A percentile compares a stretch with the other conserved stretches of the same genome.
Evolutionary conservation across 2,888 invertebrate species (phyloP).

Genomic region (Cyrtodaria siliqua): DNA sequence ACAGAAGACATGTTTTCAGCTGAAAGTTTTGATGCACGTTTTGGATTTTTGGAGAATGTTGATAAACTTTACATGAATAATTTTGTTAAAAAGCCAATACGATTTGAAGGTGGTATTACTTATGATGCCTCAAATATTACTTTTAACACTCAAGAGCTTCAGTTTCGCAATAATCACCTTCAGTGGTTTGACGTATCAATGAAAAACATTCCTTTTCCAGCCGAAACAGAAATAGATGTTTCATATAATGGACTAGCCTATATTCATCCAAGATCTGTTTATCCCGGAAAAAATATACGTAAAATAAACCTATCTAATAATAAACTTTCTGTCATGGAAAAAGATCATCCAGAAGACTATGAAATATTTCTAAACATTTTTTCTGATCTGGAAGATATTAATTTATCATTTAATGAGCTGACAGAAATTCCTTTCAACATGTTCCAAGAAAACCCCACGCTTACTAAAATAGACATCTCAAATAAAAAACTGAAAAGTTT

Average conservation of each 20-base stretch:
- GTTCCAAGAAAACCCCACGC: no score
- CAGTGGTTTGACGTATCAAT: conserved; percentile 1
- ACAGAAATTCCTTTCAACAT: no score
- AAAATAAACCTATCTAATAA: neutral
- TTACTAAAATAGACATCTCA: no score
- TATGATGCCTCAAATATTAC: neutral
- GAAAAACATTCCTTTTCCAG: conserved; percentile 4
- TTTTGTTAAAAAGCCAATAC: neutral
- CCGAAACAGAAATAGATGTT: conserved; percentile 5
- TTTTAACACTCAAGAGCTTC: neutral
- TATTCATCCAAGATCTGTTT: neutral
- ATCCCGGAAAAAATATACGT: neutral
- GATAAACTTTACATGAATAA: neutral
- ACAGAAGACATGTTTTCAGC: no score
- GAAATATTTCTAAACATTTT: no score
- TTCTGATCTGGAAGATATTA: no score
- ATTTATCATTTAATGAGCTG: no score
- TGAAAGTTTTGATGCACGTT: no score
- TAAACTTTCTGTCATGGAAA: conserved; percentile 1
- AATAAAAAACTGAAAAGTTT: no score
- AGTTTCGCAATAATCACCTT: conserved; percentile 1
- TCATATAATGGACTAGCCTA: neutral
- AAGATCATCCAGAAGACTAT: neutral
- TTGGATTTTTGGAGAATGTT: neutral
- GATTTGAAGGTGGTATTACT: neutral